Percentiles rank a stretch among this genome's conserved stretches.
These are phyloP conservation scores for Mormyrus iriodes DNA, from an alignment of 2,113 vertebrate genomes.

Conservation along the genomic window DNA sequence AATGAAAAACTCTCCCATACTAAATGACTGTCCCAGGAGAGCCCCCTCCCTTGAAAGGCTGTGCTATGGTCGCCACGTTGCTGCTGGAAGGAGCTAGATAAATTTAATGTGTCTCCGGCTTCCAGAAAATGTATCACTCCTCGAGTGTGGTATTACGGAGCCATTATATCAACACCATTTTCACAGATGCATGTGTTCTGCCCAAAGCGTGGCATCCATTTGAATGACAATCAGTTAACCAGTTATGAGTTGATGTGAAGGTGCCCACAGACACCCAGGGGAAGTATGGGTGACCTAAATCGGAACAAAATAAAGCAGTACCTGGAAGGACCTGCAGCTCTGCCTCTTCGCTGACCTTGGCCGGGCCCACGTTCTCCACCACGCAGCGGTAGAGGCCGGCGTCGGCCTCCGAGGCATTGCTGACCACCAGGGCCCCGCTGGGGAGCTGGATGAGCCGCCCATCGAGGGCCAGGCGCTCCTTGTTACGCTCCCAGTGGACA, in stretches of 20 bases:
- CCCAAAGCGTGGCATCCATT: background rate
- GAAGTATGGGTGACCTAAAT: no score
- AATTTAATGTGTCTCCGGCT: background rate
- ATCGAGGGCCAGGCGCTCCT: slow-evolving; percentile 57
- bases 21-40: slow-evolving; percentile 27
- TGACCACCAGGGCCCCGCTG: slow-evolving; percentile 73
- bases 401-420: slow-evolving; percentile 71
- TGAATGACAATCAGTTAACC: background rate
- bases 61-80: background rate
- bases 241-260: background rate
- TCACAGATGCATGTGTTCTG: background rate
- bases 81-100: background rate
- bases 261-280: background rate
- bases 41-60: background rate
- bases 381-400: slow-evolving; percentile 79
- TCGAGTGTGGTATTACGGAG: background rate
- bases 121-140: background rate
- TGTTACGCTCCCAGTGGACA: slow-evolving; percentile 80
- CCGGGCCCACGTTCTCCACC: slow-evolving; percentile 70
- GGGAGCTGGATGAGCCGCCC: slow-evolving; percentile 64
- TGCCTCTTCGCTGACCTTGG: slow-evolving; percentile 84
- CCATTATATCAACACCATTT: background rate
- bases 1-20: slow-evolving; percentile 41
- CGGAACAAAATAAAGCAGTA: slow-evolving; percentile 40
- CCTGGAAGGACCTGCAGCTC: slow-evolving; percentile 76